A percentile compares a stretch with the other conserved stretches of the same genome.
phyloP scores from a whole-genome alignment of 2,888 invertebrate species.

The Mythimna vitellina region DNA sequence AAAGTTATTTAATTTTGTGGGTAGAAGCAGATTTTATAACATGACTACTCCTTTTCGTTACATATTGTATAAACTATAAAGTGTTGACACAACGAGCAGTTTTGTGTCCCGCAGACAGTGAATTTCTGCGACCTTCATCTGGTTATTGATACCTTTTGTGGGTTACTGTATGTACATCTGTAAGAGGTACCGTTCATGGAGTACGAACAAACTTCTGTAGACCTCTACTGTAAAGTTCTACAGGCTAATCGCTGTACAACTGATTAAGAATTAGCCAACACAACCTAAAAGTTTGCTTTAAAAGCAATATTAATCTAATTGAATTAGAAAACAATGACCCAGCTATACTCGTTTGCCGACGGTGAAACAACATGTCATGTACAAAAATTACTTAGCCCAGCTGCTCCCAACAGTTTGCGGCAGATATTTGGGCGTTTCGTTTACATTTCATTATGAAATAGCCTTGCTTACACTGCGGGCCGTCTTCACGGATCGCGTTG shows the following conservation, averaged over 20 bases:
- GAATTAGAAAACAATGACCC: slow-evolving; percentile 6
- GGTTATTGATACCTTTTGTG: background rate
- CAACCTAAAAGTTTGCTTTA: background rate
- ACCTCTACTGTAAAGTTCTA: background rate
- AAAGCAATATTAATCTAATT: slow-evolving; percentile 9
- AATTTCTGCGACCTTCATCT: background rate
- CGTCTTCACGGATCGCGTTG: slow-evolving; percentile 22
- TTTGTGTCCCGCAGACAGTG: background rate
- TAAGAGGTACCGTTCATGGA: background rate
- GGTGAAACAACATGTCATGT: slow-evolving; percentile 42
- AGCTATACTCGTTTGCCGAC: slow-evolving; percentile 13
- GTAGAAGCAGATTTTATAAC: too few relatives aligned
- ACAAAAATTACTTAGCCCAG: slow-evolving; percentile 48
- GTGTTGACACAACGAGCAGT: too few relatives aligned
- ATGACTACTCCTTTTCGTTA: too few relatives aligned
- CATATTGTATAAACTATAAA: too few relatives aligned
- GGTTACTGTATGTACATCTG: background rate
- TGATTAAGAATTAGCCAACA: background rate
- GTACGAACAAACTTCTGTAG: background rate
- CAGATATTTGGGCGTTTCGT: slow-evolving; percentile 48
- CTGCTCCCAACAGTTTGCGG: slow-evolving; percentile 50
- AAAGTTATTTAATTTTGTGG: too few relatives aligned
- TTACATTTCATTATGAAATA: slow-evolving; percentile 61
- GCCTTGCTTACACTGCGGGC: slow-evolving; percentile 56
- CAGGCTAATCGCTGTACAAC: too few relatives aligned